A percentile compares a stretch with the other conserved stretches of the same genome.
phyloP scores from a whole-genome alignment of 2,797 vertebrate species.

The Chiroxiphia lanceolata region DNA sequence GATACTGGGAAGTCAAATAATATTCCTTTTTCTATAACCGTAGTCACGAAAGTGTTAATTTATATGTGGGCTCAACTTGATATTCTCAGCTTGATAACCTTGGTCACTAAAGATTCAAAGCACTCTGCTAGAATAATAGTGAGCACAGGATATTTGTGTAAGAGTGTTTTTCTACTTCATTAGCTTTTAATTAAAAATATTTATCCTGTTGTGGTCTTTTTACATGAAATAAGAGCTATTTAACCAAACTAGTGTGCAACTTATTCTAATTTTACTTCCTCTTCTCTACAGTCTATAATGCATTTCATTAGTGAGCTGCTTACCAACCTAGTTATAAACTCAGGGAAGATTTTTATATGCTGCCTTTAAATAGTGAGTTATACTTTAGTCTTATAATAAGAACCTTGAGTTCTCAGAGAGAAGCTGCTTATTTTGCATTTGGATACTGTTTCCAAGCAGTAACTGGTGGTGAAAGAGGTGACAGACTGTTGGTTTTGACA shows the following conservation, averaged over 20 bases:
- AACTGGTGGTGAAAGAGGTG: background rate
- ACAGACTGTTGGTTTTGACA: background rate
- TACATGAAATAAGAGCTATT: background rate
- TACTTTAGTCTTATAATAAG: background rate
- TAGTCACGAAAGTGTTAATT: background rate
- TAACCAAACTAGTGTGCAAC: background rate
- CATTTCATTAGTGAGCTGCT: background rate
- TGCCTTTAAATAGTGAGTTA: background rate
- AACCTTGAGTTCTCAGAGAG: background rate
- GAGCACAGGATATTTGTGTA: background rate
- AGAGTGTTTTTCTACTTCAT: background rate
- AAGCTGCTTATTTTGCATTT: background rate
- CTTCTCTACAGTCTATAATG: background rate
- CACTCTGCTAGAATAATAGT: background rate
- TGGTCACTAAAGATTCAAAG: background rate
- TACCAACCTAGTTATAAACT: background rate
- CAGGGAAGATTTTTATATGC: background rate
- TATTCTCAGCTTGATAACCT: background rate
- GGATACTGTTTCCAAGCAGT: background rate
- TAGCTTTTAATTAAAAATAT: background rate
- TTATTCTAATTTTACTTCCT: background rate
- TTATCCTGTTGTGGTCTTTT: background rate
- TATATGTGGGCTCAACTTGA: background rate
- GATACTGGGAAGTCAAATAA: background rate
- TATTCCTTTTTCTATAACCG: background rate